These are phyloP conservation scores for Dipodomys stephensi DNA, from an alignment of 2,113 vertebrate species.

Conservation along the genomic window DNA sequence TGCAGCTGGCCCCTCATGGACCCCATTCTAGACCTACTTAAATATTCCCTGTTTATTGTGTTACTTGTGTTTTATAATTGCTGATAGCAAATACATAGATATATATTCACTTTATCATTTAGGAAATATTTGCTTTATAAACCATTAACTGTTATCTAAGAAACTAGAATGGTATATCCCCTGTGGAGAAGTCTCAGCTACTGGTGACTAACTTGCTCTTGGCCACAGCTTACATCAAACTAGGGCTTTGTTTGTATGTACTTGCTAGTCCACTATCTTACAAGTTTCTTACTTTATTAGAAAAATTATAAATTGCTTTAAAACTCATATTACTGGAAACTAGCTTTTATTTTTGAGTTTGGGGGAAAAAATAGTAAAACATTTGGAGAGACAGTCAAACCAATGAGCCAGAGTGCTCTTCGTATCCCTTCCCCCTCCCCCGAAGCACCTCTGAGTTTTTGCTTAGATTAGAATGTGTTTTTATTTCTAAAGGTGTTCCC, in stretches of 20 bases:
- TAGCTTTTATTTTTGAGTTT: background rate
- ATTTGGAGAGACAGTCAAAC: background rate
- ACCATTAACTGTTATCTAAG: background rate
- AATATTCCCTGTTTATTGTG: background rate
- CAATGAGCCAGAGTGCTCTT: background rate
- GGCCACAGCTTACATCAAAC: background rate
- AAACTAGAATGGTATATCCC: accelerated
- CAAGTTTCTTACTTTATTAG: background rate
- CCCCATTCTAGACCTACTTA: accelerated
- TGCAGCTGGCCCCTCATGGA: background rate
- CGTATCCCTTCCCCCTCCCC: too few species aligned
- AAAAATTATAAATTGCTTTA: background rate
- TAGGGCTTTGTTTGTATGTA: background rate
- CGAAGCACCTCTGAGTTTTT: background rate
- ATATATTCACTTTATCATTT: background rate
- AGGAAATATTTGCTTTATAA: background rate
- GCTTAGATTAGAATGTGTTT: background rate
- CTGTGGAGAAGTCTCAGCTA: background rate
- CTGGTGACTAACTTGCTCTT: background rate
- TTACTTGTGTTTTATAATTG: background rate
- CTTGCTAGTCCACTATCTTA: background rate
- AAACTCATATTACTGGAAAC: background rate
- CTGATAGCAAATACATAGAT: background rate
- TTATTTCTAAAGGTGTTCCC: background rate
- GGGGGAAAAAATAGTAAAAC: background rate